phyloP scores from a whole-genome alignment of 64 coral and sea anemone species.

The Stylophora pistillata region DNA sequence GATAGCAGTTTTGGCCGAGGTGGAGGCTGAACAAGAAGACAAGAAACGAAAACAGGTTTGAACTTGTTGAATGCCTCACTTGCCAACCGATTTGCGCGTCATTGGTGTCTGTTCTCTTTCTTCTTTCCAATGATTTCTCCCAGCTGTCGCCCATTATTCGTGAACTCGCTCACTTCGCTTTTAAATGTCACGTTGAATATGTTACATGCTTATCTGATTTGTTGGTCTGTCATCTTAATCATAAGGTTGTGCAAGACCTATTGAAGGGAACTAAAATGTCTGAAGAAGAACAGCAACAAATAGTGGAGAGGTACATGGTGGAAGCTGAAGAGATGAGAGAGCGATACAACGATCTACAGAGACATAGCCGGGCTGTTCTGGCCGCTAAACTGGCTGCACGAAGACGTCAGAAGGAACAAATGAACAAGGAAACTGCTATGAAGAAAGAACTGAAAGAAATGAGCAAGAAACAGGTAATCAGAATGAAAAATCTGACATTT shows the following conservation, averaged over 20 bases:
- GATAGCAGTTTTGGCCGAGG: slow-evolving; percentile 53
- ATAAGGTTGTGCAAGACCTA: slow-evolving; percentile 64
- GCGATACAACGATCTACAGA: slow-evolving; percentile 62
- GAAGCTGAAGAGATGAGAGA: slow-evolving; percentile 74
- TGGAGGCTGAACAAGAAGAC: slow-evolving; percentile 60
- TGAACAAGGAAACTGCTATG: slow-evolving; percentile 83
- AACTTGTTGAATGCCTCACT: background rate
- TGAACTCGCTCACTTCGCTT: too few relatives aligned
- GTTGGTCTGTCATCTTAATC: background rate
- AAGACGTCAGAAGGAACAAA: slow-evolving; percentile 81
- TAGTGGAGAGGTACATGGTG: slow-evolving; percentile 64
- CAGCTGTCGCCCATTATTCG: too few relatives aligned
- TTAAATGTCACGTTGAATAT: background rate
- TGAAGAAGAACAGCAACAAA: slow-evolving; percentile 73
- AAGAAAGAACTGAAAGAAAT: slow-evolving; percentile 86
- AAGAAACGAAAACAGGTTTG: slow-evolving; percentile 46
- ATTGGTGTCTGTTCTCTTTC: background rate
- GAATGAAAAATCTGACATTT: background rate
- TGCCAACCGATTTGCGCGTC: background rate
- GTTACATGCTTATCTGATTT: background rate
- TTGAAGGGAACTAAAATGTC: slow-evolving; percentile 68
- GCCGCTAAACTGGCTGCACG: slow-evolving; percentile 89
- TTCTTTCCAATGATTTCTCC: background rate
- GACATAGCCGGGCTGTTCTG: slow-evolving; percentile 68
- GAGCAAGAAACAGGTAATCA: slow-evolving; percentile 80